Conservation (phyloP, 2,888 invertebrate species). For the Schrankia costaestrigalis region DNA sequence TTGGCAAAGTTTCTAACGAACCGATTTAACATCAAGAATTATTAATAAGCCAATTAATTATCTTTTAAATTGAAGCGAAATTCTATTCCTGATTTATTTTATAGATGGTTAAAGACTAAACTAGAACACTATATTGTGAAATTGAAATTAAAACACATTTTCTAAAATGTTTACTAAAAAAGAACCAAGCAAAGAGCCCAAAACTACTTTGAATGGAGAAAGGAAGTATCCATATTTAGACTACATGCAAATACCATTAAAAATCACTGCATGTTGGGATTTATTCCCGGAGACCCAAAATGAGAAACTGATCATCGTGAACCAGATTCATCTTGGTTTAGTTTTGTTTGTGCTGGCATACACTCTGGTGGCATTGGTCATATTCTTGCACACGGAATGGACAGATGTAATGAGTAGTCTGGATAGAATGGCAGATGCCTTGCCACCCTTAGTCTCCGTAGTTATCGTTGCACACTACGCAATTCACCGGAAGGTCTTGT, state of each 20-base stretch:
- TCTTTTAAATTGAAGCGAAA: no score
- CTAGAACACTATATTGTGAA: no score
- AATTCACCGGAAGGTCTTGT: slow-evolving; percentile 47
- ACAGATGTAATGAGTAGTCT: slow-evolving; percentile 56
- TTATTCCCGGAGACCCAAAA: slow-evolving; percentile 45
- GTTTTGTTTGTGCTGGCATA: slow-evolving; percentile 52
- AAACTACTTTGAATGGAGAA: slow-evolving; percentile 7
- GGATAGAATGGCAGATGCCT: slow-evolving; percentile 55
- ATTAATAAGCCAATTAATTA: no score
- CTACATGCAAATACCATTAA: slow-evolving; percentile 51
- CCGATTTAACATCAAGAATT: no score
- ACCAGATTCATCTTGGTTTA: slow-evolving; percentile 49
- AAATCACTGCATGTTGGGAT: slow-evolving; percentile 64
- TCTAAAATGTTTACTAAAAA: slow-evolving; percentile 13
- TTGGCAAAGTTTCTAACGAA: no score
- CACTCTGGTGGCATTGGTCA: slow-evolving; percentile 38
- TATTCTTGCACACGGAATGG: slow-evolving; percentile 59
- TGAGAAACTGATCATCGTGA: slow-evolving; percentile 39
- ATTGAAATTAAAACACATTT: no score
- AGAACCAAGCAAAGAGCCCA: background rate
- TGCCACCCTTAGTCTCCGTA: slow-evolving; percentile 54
- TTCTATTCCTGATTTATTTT: no score
- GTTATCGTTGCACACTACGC: slow-evolving; percentile 58
- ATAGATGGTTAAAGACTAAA: no score
- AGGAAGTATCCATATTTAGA: slow-evolving; percentile 37